Base-by-base conservation (phyloP, 2,888 invertebrate genomes). In the Vannuccia rotundouncinata region DNA sequence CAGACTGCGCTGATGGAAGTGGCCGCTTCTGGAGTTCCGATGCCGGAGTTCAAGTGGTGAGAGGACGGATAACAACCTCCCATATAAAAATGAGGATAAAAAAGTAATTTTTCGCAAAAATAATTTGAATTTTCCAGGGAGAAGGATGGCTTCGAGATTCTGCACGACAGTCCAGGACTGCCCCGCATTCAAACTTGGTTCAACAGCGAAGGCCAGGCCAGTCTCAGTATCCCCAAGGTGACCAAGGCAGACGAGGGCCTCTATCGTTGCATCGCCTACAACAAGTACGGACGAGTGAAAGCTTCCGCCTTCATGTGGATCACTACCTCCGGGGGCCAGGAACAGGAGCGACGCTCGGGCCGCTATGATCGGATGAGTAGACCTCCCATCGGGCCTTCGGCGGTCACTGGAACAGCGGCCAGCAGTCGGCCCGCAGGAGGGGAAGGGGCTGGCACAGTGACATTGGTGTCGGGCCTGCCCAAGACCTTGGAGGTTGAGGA, bases 121-220 rank as follows among this genome's bases (percentile, higher is more conserved):
- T n/a, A n/a, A n/a, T n/a, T n/a, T n/a, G n/a, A n/a, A n/a, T n/a
- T n/a, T n/a, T 27, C 5, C 77, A 78, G 78, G 80, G 81, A 81
- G 25, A 81, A 81, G 31, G 81, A 81, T 80, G 81, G 81, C n/a
- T 29, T 76, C 27, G 81, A 81, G 59, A 29, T 81, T 17, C 66
- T 80, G n/a, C 31, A 45, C 28, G 81, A 81, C 59, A 29, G 13
- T 17, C 25, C 31, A 0, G 75, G 22, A 1, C 31, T 29, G 28
- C 29, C 45, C 0, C 27, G 81, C 17, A 2, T 81, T 5, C 31
- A 31, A 25, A 59, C 73, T 27, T 28, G 73, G n/a, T 31, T 25
- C 1, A 30, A 27, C 30, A n/a, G 25, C 1, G 76, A 74, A 1
- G 59, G 59, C 29, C 25, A 76, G 13, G 29, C 81, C 10, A 27